Conservation (phyloP, 2,888 invertebrate genomes). For the Drosophila longiperda region DNA sequence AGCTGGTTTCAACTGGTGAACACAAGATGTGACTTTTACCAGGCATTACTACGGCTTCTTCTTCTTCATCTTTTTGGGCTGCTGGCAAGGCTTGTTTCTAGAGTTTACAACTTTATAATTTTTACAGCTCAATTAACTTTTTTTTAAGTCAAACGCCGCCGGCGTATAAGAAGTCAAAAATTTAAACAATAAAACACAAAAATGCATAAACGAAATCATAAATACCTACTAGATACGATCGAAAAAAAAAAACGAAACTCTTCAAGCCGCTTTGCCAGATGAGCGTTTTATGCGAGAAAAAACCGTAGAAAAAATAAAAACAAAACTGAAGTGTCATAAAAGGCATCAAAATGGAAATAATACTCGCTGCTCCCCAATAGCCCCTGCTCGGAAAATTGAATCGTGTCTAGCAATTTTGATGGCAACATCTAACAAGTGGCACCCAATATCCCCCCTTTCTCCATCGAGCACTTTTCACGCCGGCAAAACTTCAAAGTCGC, state of each 20-base stretch:
- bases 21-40: constrained; percentile 60
- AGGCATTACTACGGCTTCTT: constrained; percentile 33
- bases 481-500: constrained; percentile 63
- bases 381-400: constrained; percentile 57
- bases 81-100: constrained; percentile 16
- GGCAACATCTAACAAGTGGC: constrained; percentile 62
- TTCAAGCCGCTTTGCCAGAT: constrained; percentile 39
- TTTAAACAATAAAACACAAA: constrained; percentile 69
- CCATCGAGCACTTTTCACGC: constrained; percentile 20
- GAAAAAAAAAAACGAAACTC: constrained; percentile 23
- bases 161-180: constrained; percentile 47
- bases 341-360: constrained; percentile 76
- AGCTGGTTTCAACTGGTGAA: constrained; percentile 65
- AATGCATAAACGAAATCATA: constrained; percentile 80
- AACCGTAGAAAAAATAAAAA: constrained; percentile 38
- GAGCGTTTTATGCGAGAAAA: constrained; percentile 61
- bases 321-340: constrained; percentile 74
- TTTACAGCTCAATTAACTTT: constrained; percentile 79
- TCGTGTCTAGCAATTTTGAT: constrained; percentile 69
- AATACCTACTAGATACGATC: constrained; percentile 66
- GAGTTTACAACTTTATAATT: constrained; percentile 74
- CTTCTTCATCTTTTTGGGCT: constrained; percentile 7
- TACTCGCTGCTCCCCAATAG: constrained; percentile 31
- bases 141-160: constrained; percentile 63
- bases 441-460: constrained; percentile 1